Conservation (phyloP, 1,140 invertebrate species). For the Eurosta solidaginis region DNA sequence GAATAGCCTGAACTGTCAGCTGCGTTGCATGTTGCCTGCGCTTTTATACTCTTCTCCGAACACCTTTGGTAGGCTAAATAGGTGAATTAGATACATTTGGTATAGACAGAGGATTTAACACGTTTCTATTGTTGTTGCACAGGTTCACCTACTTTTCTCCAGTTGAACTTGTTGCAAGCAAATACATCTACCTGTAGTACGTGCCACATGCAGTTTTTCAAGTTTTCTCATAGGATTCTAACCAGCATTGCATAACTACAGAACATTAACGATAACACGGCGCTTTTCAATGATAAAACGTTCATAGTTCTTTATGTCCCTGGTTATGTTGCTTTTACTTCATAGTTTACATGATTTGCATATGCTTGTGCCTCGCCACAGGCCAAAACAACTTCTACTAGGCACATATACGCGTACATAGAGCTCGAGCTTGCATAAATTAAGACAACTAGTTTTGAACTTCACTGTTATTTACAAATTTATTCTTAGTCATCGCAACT, state of each 20-base stretch:
- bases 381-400: no score
- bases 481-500: no score
- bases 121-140: neutral
- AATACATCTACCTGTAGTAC: neutral
- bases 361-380: no score
- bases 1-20: neutral
- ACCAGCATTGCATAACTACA: neutral
- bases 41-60: constrained; percentile 1
- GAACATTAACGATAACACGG: neutral
- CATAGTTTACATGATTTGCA: neutral
- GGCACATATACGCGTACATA: no score
- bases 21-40: neutral
- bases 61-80: neutral
- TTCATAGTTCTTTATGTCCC: no score
- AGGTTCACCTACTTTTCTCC: neutral
- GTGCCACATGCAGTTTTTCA: neutral
- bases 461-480: constrained; percentile 13
- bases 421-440: neutral
- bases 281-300: no score
- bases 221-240: neutral
- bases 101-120: neutral
- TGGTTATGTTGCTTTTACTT: neutral
- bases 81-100: neutral
- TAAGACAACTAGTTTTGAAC: neutral
- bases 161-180: neutral